Conservation (phyloP, 2,797 vertebrate species). For the Tachyglossus aculeatus region DNA sequence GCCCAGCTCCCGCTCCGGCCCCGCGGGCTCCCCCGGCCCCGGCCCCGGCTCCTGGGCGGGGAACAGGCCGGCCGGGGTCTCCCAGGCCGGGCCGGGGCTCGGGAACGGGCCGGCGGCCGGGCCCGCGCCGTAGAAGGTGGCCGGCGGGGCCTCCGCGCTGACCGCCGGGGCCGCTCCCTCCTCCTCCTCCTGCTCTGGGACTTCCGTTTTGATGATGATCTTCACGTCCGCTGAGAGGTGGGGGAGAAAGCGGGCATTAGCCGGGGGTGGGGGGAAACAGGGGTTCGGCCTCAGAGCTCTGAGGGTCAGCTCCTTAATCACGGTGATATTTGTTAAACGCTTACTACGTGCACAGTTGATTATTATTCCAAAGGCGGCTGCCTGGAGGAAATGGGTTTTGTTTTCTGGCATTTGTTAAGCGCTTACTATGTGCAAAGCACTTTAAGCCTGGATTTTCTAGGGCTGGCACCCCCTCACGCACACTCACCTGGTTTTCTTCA, state of each 20-base stretch:
- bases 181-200: constrained; percentile 58
- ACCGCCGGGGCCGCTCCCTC: constrained; percentile 45
- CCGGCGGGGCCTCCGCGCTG: constrained; percentile 60
- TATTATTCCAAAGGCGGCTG: too few relatives aligned
- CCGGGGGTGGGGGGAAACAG: neutral
- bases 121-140: constrained; percentile 47
- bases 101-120: constrained; percentile 54
- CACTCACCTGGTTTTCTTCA: too few relatives aligned
- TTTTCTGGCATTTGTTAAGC: too few relatives aligned
- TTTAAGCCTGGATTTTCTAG: too few relatives aligned
- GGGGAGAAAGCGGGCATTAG: neutral
- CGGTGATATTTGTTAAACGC: too few relatives aligned
- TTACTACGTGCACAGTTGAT: too few relatives aligned
- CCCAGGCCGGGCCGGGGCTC: constrained; percentile 54
- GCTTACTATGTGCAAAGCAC: too few relatives aligned
- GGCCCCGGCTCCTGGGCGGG: constrained; percentile 47
- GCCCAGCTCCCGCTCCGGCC: constrained; percentile 40
- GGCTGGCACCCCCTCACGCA: too few relatives aligned
- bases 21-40: constrained; percentile 39
- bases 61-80: constrained; percentile 49
- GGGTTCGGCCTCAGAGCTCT: too few relatives aligned
- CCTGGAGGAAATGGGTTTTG: too few relatives aligned
- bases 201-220: constrained; percentile 61
- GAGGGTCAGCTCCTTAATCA: too few relatives aligned
- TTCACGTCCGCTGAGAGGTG: constrained; percentile 58